Base-by-base conservation (phyloP, 2,113 vertebrate species). In the Rhineura floridana region DNA sequence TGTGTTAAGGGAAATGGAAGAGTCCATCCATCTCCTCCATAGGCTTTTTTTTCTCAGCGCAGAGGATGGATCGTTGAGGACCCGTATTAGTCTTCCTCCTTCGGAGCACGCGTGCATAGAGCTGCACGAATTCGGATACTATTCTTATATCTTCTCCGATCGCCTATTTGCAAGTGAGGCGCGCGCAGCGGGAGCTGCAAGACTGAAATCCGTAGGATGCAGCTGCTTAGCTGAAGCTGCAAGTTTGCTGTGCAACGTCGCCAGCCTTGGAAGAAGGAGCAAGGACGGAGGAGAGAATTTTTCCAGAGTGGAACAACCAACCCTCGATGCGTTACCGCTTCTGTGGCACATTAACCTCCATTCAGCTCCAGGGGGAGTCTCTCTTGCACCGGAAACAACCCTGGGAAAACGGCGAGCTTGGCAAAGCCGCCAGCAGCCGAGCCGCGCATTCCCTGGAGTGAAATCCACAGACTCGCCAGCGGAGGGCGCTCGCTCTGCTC, bases 401-500 rank as follows among this genome's bases (percentile, higher is more conserved):
- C 21, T 36, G 83, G 36, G 69, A 83, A 30, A 42, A 25, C n/a
- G 67, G 15, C 77, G 15, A n/a, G 19, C 33, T 10, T 48, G 84
- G 30, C 15, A 1, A 2, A 33, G 23, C 44, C 48, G 50, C 52
- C 21, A 0, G 15, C 2, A n/a, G 13, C 69, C 36, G 3, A 15
- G 39, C 2, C 4, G 30, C 21, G 36, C 2, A 2, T 59, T 12
- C 52, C 50, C 15, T 1, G 19, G 19, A 30, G 4, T 88, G 83
- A 87, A 59, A 62, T 87, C 63, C 81, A 69, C 39, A 1, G 30
- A 81, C 89, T 78, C 50, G 86, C 93, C 96, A 94, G 94, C 76
- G 63, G 94, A 95, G 95, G 95, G 95, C 93, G 91, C 91, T 21
- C 90, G 59, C 21, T 59, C 80, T 80, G 73, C 91, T 92, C 79